Conservation (phyloP, 2,888 invertebrate species). For the Lycia hirtaria region DNA sequence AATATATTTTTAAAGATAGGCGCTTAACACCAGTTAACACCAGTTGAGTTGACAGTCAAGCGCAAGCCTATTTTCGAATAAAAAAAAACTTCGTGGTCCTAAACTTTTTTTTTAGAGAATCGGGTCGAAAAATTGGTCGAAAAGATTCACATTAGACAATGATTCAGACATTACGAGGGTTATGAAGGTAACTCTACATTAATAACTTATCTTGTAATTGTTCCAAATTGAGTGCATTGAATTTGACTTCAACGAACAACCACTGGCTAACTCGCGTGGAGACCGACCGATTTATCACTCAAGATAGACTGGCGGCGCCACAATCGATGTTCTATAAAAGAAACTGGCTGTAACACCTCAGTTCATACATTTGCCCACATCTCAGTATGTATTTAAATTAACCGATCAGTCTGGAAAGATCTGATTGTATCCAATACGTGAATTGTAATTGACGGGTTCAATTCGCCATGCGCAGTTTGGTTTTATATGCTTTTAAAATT, state of each 20-base stretch:
- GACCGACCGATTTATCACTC: background rate
- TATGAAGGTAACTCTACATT: background rate
- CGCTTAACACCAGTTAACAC: no score
- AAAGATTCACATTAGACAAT: no score
- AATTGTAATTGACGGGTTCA: conserved; percentile 31
- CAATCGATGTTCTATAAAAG: background rate
- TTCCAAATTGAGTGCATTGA: conserved; percentile 5
- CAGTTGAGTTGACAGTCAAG: no score
- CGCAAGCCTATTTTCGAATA: no score
- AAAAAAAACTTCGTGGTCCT: no score
- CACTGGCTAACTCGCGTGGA: background rate
- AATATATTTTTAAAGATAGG: no score
- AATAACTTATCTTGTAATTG: background rate
- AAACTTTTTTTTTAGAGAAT: no score
- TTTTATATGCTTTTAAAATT: background rate
- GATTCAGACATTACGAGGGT: background rate
- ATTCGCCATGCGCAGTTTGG: conserved; percentile 20
- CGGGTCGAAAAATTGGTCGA: no score
- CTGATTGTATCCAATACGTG: background rate
- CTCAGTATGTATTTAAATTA: conserved; percentile 7
- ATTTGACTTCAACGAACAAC: background rate
- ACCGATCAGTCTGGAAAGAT: conserved; percentile 2
- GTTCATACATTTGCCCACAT: background rate
- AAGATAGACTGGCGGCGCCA: background rate
- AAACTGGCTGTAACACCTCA: background rate